phyloP scores from a whole-genome alignment of 2,888 invertebrate genomes.

The Cheilosia impressa region DNA sequence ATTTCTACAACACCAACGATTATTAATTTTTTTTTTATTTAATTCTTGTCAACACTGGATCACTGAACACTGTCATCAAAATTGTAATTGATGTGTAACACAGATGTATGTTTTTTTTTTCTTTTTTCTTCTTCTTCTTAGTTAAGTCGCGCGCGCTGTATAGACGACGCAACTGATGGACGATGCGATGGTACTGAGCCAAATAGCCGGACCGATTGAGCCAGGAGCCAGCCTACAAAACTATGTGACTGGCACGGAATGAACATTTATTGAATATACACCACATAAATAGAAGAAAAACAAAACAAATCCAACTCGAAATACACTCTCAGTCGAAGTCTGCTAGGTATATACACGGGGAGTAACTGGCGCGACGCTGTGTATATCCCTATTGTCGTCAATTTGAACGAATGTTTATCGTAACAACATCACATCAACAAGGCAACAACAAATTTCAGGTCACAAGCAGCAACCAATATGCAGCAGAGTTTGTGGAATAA shows the following conservation, averaged over 20 bases:
- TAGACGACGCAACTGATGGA: constrained; percentile 44
- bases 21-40: constrained; percentile 1
- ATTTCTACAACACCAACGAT: neutral
- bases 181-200: constrained; percentile 55
- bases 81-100: neutral
- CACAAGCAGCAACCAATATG: constrained; percentile 64
- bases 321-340: constrained; percentile 49
- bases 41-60: neutral
- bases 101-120: neutral
- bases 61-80: constrained; percentile 5
- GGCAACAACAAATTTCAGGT: constrained; percentile 33
- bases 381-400: constrained; percentile 35
- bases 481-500: constrained; percentile 69
- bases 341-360: neutral
- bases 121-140: neutral
- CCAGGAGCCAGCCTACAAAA: constrained; percentile 57
- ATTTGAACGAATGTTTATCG: constrained; percentile 70
- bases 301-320: constrained; percentile 62
- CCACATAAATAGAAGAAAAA: constrained; percentile 73
- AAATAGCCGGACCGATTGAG: constrained; percentile 33
- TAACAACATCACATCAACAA: constrained; percentile 32
- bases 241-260: constrained; percentile 56
- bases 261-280: constrained; percentile 69
- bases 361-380: constrained; percentile 3
- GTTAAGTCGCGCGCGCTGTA: constrained; percentile 28